phyloP scores from a whole-genome alignment of 2,113 vertebrate genomes.

The Leuciscus idus region DNA sequence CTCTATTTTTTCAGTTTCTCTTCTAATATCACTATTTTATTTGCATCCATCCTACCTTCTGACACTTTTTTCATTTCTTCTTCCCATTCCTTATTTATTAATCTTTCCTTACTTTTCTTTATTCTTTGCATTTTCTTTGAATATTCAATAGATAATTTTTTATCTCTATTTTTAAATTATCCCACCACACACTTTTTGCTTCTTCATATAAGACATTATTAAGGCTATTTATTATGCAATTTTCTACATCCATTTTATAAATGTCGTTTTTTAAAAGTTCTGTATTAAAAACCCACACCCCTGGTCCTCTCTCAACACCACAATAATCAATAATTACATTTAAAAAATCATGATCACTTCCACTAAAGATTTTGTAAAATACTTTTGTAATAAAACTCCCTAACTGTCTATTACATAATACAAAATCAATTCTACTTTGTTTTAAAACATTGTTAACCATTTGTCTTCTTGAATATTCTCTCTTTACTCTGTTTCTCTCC shows the following conservation, averaged over 20 bases:
- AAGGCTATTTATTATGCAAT: neutral
- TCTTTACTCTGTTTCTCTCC: neutral
- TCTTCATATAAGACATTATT: neutral
- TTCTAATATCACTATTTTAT: no score
- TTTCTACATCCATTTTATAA: neutral
- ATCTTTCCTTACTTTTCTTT: no score
- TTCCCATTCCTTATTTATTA: no score
- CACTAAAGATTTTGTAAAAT: no score
- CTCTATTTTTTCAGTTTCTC: no score
- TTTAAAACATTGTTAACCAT: neutral
- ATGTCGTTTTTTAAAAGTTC: neutral
- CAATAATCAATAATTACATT: neutral
- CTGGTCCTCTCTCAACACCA: neutral
- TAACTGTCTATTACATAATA: neutral
- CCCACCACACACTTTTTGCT: neutral
- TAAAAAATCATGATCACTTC: conserved; percentile 26
- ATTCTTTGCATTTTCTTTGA: no score
- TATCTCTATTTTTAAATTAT: no score
- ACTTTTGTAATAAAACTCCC: neutral
- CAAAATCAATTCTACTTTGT: neutral
- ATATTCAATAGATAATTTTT: no score
- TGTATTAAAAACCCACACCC: conserved; percentile 2
- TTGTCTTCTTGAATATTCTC: neutral
- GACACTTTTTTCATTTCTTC: no score
- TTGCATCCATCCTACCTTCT: no score